Percentiles rank a stretch among this genome's conserved stretches.
Conservation (phyloP, 1,140 invertebrate genomes). For the Cotesia typhae region DNA sequence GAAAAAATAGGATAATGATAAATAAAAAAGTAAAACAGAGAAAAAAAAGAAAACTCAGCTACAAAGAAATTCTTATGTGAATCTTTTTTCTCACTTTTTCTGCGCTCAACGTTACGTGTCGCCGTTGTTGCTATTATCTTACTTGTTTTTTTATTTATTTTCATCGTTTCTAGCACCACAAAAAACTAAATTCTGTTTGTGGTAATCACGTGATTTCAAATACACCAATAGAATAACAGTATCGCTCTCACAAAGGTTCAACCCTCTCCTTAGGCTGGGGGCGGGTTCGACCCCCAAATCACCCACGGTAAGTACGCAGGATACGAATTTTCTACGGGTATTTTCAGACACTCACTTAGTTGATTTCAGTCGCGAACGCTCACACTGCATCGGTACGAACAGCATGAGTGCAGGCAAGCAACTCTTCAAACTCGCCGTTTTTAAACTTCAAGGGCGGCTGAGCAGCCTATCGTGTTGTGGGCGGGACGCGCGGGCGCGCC, state of each 20-base stretch:
- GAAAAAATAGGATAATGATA: background rate
- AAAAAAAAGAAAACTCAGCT: conserved; percentile 42
- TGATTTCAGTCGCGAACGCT: conserved; percentile 28
- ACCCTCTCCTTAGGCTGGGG: conserved; percentile 58
- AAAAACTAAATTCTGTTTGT: conserved; percentile 23
- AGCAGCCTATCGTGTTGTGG: conserved; percentile 45
- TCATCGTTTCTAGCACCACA: conserved; percentile 24
- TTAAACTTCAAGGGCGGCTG: conserved; percentile 37
- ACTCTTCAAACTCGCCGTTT: conserved; percentile 36
- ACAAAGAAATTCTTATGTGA: conserved; percentile 39
- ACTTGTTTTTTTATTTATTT: conserved; percentile 7
- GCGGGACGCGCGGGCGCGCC: conserved; percentile 53
- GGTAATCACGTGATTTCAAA: conserved; percentile 55
- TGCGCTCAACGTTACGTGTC: conserved; percentile 53
- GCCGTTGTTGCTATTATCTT: conserved; percentile 44
- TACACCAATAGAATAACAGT: conserved; percentile 58
- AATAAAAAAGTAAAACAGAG: conserved; percentile 36
- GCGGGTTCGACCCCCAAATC: conserved; percentile 54
- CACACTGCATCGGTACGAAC: conserved; percentile 47
- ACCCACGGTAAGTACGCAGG: conserved; percentile 19
- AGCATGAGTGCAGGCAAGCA: conserved; percentile 47
- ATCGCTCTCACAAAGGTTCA: conserved; percentile 52
- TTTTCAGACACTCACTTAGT: background rate
- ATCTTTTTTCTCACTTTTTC: conserved; percentile 43
- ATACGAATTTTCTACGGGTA: conserved; percentile 16